Evolutionary conservation across 2,888 invertebrate genomes (phyloP).

Genomic region (Melinaea menophilus): DNA sequence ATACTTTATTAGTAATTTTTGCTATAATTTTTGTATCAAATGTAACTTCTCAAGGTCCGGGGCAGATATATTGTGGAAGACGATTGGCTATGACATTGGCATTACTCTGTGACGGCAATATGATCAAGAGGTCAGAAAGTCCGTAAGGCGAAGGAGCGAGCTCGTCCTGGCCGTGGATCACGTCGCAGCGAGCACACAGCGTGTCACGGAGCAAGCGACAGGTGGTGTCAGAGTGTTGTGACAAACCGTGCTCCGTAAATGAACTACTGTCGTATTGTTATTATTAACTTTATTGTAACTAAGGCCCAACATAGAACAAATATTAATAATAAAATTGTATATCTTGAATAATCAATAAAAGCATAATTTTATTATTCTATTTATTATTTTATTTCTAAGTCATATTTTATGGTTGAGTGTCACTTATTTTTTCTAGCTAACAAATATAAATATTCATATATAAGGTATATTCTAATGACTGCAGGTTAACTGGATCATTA

Average conservation of each 20-base stretch:
- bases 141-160: background rate
- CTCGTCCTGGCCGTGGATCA: slow-evolving; percentile 29
- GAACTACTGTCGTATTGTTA: slow-evolving; percentile 42
- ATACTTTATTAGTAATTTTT: slow-evolving; percentile 8
- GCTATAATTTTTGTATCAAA: slow-evolving; percentile 6
- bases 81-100: slow-evolving; percentile 33
- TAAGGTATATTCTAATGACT: too few species aligned
- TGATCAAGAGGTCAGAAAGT: slow-evolving; percentile 28
- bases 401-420: too few species aligned
- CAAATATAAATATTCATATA: too few species aligned
- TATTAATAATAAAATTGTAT: too few species aligned
- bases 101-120: slow-evolving; percentile 29
- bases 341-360: too few species aligned
- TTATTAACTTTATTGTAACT: too few species aligned
- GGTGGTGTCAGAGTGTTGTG: slow-evolving; percentile 43
- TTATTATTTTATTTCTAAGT: too few species aligned
- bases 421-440: too few species aligned
- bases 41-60: slow-evolving; percentile 19
- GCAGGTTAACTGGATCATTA: too few species aligned
- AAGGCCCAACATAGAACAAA: background rate
- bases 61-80: slow-evolving; percentile 33
- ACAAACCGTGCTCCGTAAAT: slow-evolving; percentile 39
- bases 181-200: slow-evolving; percentile 3
- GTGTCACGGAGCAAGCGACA: slow-evolving; percentile 36
- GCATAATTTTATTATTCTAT: too few species aligned